Evolutionary conservation across 2,888 invertebrate species (phyloP), one percentile per base, ranked within the genome.

Genomic region (Stenoptilia bipunctidactyla): DNA sequence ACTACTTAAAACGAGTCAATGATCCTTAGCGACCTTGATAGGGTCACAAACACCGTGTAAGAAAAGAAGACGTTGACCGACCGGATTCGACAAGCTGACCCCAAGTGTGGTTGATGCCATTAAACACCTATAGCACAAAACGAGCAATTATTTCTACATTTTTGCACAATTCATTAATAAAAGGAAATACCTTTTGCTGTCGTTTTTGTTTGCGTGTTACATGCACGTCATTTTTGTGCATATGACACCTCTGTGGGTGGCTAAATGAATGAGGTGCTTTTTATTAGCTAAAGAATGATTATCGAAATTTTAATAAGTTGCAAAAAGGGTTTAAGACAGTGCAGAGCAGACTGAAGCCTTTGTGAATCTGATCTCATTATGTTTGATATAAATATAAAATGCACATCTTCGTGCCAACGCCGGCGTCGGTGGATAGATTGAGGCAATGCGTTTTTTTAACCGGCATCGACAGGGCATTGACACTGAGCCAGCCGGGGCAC

Each of bases 401-500:
- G 59, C 58, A 58, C 54, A 61, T 55, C 61, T n/a, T 67, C 53
- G 53, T 58, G 54, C 61, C 61, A 46, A 51, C 41, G 30, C 51
- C 56, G 66, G 60, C 61, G 60, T 50, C 41, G 30, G 61, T 56
- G 63, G 63, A 65, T 72, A 70, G 73, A 70, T 68, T 66, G 66
- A 66, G 61, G 72, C 73, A 64, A 69, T 73, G 71, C 73, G 71
- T 79, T 83, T 82, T 80, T 80, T 82, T 74, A 62, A 70, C 71
- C 75, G 72, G 68, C 75, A 76, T 72, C 71, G 68, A 58, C 68
- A 61, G 82, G 80, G 79, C 82, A 80, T 69, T 77, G 80, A 82
- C 82, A 66, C 67, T 59, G 60, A 56, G 61, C 49, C 15, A 13
- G 57, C 58, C 71, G 76, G 82, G 75, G 79, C 82, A 74, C 72